Conservation (phyloP, 2,113 vertebrate species). For the Brachyhypopomus gauderio region DNA sequence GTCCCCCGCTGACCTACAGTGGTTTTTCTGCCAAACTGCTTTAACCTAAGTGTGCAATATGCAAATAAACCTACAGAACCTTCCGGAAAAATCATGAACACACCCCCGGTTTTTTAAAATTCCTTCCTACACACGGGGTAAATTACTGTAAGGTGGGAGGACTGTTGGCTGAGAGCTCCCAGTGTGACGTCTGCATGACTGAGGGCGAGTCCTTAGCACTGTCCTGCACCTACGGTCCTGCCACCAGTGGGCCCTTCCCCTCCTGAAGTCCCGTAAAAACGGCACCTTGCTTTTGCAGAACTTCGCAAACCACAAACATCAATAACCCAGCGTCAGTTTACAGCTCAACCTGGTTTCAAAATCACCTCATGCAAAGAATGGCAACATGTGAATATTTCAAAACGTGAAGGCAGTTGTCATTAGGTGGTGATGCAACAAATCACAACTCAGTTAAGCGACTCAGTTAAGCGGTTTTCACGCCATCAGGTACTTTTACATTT, state of each 20-base stretch:
- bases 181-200: background rate
- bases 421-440: slow-evolving; percentile 38
- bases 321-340: slow-evolving; percentile 49
- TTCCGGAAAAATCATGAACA: background rate
- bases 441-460: slow-evolving; percentile 24
- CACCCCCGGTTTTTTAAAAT: too few relatives aligned
- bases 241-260: background rate
- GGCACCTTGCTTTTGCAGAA: slow-evolving; percentile 38
- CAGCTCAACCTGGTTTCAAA: slow-evolving; percentile 44
- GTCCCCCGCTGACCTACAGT: background rate
- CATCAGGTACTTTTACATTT: background rate
- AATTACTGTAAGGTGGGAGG: background rate
- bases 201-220: background rate
- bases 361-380: slow-evolving; percentile 45
- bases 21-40: background rate
- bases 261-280: background rate
- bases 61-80: background rate
- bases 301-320: slow-evolving; percentile 33
- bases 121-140: background rate
- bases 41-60: background rate
- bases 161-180: background rate
- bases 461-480: background rate
- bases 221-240: background rate
- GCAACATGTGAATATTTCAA: slow-evolving; percentile 50
- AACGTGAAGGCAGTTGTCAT: slow-evolving; percentile 52